Percentiles rank a stretch among this genome's conserved stretches.
phyloP scores from a whole-genome alignment of 2,113 vertebrate genomes.

The Microcebus griseorufus region DNA sequence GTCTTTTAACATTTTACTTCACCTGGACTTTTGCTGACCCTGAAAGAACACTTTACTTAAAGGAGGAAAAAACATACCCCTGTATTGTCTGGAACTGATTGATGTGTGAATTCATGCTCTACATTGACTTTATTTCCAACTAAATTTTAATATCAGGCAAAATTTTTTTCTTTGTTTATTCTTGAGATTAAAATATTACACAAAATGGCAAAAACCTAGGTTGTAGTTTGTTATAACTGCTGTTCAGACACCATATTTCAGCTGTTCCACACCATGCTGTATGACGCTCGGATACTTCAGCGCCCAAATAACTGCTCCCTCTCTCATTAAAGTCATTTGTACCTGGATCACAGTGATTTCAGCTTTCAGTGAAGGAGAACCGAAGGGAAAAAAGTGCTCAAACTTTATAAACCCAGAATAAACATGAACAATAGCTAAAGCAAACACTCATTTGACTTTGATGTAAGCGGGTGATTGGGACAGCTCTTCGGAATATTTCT shows the following conservation, averaged over 20 bases:
- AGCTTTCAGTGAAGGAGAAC: neutral
- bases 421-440: neutral
- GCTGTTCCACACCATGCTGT: neutral
- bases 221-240: neutral
- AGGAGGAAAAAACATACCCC: neutral
- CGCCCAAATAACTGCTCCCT: neutral
- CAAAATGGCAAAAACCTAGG: neutral
- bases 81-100: neutral
- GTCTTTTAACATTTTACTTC: neutral
- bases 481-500: constrained; percentile 6
- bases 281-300: neutral
- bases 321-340: neutral
- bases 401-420: constrained; percentile 1
- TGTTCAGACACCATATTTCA: neutral
- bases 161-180: neutral
- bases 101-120: neutral
- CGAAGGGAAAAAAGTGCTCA: neutral
- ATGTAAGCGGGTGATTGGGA: neutral
- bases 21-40: neutral
- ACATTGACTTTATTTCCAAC: neutral
- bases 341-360: neutral
- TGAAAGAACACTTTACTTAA: neutral
- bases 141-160: neutral
- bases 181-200: neutral
- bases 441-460: neutral